Base-by-base conservation (phyloP, 2,888 invertebrate species). In the Eurois occulta region DNA sequence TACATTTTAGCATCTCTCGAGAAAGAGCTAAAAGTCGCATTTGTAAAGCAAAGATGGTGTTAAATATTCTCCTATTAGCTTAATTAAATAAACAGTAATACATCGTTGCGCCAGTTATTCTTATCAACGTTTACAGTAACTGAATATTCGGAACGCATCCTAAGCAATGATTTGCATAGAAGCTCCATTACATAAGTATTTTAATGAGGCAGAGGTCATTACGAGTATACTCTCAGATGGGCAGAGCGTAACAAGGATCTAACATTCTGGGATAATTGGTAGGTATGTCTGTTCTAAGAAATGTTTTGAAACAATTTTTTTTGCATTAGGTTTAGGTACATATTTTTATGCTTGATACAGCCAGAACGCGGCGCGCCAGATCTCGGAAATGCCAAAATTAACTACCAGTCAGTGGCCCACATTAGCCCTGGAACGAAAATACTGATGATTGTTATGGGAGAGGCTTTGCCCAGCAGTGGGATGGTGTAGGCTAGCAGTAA, bases 131-230 rank as follows among this genome's bases (percentile, higher is more conserved):
- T 46, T 48, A 32, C 13, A 41, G 2, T 55, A 73, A 73, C 52
- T 81, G 67, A 28, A 66, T 78, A 71, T 81, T 77, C 81, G 28
- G 46, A 73, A 65, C 65, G 82, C 64, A 75, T 72, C 60, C 71
- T 35, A 41, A 78, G 35, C 55, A 70, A 73, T 62, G 46, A 55
- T 62, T 52, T 69, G 67, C 64, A 58, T 46, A 64, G 78, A 69
- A 46, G 46, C 41, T 67, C 35, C 55, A 81, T 78, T 67, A 70
- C 46, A 75, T 72, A 72, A 66, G 72, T 65, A 72, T 71, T 70
- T 70, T 78, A 80, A 78, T 78, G 73, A 80, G 80, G 70, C 70
- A 55, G 68, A 62, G 75, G 72, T 82, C 69, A 83, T 83, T 60
- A 78, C 46, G 58, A 48, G 67, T 62, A 10, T 35, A 18, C 66